Conservation (phyloP, 1,140 invertebrate species). For the Zaprionus capensis region DNA sequence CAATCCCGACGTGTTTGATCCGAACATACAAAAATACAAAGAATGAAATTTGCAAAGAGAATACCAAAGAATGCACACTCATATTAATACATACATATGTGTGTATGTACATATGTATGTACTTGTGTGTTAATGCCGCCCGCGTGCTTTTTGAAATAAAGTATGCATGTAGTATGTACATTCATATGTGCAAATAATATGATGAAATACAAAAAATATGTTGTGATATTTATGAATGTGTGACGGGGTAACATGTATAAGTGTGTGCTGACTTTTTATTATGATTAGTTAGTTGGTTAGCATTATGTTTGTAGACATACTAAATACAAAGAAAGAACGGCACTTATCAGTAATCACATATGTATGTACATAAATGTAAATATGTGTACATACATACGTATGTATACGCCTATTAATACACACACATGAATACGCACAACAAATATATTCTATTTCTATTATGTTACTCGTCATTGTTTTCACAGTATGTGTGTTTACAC, state of each 20-base stretch:
- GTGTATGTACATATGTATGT: background rate
- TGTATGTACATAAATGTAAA: no score
- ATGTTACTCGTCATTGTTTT: background rate
- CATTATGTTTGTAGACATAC: background rate
- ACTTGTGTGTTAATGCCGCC: slow-evolving; percentile 8
- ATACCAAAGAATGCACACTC: background rate
- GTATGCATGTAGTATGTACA: background rate
- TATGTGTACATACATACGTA: background rate
- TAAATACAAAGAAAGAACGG: no score
- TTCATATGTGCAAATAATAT: no score
- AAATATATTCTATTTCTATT: slow-evolving; percentile 3
- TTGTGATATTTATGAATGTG: background rate
- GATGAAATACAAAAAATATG: no score
- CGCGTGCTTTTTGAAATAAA: slow-evolving; percentile 17
- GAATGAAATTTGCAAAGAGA: slow-evolving; percentile 23
- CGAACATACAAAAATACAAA: slow-evolving; percentile 5
- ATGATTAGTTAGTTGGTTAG: background rate
- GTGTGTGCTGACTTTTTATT: background rate
- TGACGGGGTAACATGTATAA: background rate
- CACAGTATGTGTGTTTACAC: background rate
- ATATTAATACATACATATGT: slow-evolving; percentile 1
- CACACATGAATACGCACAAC: background rate
- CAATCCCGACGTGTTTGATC: background rate
- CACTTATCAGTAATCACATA: no score
- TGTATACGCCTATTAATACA: background rate